Evolutionary conservation across 1,140 invertebrate species (phyloP).

Genomic region (Apis florea): DNA sequence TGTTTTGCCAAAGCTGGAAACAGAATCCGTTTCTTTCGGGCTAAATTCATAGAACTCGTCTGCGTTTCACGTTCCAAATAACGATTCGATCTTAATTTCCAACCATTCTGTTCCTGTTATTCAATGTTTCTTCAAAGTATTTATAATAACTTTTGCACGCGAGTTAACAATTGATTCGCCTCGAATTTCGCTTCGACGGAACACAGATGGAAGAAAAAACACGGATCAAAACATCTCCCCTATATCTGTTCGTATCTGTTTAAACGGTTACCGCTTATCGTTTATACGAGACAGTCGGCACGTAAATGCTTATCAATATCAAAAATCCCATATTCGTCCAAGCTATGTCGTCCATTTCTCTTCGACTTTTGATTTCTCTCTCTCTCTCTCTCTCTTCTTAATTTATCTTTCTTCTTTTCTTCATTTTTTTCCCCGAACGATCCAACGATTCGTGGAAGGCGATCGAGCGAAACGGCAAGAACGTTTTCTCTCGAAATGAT

Average conservation of each 20-base stretch:
- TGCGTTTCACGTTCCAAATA: too few relatives aligned
- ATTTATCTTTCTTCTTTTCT: background rate
- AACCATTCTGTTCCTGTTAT: too few relatives aligned
- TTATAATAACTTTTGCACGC: too few relatives aligned
- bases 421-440: slow-evolving; percentile 9
- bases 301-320: slow-evolving; percentile 24
- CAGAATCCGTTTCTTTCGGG: background rate
- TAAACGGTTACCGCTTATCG: slow-evolving; percentile 6
- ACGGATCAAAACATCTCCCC: background rate
- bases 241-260: background rate
- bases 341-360: background rate
- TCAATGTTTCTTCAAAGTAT: too few relatives aligned
- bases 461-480: slow-evolving; percentile 7
- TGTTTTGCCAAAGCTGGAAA: background rate
- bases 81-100: too few relatives aligned
- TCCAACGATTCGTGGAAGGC: slow-evolving; percentile 19
- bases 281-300: background rate
- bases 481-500: background rate
- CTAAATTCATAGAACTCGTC: background rate
- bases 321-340: background rate
- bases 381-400: too few relatives aligned
- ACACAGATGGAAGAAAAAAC: background rate
- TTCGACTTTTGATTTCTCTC: background rate
- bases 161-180: too few relatives aligned
- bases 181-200: background rate